Conservation (phyloP, 2,888 invertebrate genomes). For the Morpho deidamia region DNA sequence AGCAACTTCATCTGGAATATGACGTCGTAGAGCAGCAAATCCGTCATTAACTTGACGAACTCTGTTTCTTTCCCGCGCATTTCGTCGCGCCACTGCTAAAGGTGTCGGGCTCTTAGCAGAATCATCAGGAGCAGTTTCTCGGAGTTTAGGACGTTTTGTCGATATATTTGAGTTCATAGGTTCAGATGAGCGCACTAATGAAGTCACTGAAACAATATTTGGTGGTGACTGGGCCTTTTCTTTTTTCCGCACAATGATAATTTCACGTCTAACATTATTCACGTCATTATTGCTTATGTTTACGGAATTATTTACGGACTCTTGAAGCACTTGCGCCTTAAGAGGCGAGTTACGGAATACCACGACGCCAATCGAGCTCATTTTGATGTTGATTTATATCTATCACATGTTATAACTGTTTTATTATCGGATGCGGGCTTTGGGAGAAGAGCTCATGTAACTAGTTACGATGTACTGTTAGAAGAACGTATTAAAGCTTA, state of each 20-base stretch:
- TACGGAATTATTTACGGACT: slow-evolving; percentile 79
- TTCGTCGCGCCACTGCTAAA: slow-evolving; percentile 90
- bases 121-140: slow-evolving; percentile 67
- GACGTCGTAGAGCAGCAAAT: slow-evolving; percentile 91
- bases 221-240: slow-evolving; percentile 56
- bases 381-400: slow-evolving; percentile 55
- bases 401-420: slow-evolving; percentile 63
- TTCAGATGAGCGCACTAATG: slow-evolving; percentile 59
- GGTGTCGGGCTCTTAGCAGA: slow-evolving; percentile 81
- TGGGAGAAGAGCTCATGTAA: slow-evolving; percentile 45
- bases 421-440: slow-evolving; percentile 43
- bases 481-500: slow-evolving; percentile 36
- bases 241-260: slow-evolving; percentile 76
- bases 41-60: slow-evolving; percentile 96
- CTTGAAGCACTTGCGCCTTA: slow-evolving; percentile 82
- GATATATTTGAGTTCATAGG: slow-evolving; percentile 43
- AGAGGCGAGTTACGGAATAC: slow-evolving; percentile 79
- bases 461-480: slow-evolving; percentile 36
- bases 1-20: slow-evolving; percentile 91
- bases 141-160: slow-evolving; percentile 53
- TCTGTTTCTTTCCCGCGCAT: slow-evolving; percentile 94
- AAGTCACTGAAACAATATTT: slow-evolving; percentile 62
- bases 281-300: slow-evolving; percentile 70
- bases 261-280: slow-evolving; percentile 62
- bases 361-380: slow-evolving; percentile 79